Base-by-base conservation (phyloP, 2,113 vertebrate genomes). In the Oreocharis arfaki region DNA sequence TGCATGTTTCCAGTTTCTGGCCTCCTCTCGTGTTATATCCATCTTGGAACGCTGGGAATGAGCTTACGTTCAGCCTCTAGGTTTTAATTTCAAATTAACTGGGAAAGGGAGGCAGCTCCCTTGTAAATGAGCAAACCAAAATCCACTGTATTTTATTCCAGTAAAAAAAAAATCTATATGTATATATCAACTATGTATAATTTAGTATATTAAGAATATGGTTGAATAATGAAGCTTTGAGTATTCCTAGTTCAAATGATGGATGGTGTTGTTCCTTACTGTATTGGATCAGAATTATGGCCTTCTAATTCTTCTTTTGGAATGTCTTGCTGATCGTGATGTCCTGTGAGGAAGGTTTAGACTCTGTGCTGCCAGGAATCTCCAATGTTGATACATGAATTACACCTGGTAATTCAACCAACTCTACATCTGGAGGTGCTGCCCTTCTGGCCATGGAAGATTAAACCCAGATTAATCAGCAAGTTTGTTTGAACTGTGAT, bases 1-100 rank as follows among this genome's bases (percentile, higher is more conserved):
- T 97, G 97, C 97, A 97, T 97, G 97, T 91, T 90, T 92, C 91
- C 67, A 81, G 83, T 95, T 89, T 96, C 95, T 96, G 94, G 96
- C 94, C 93, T 96, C 76, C 96, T 94, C 91, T 96, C 0, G 3
- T 96, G 83, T 95, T 95, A 71, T 75, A 64, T 96, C 93, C 97
- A 90, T 91, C 96, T 91, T 78, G 87, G 82, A 93, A 96, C 18
- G 1, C 84, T 84, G 87, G 96, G 88, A 96, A 95, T 96, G 77
- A 96, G 86, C 61, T 95, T 90, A 81, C 2, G 4, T 96, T 96
- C 90, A 95, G 83, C 92, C 84, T 90, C 39, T 90, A 95, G 78
- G 88, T 94, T 96, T 96, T 94, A 71, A 89, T 94, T 95, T 94
- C 82, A 84, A 83, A 84, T 75, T 87, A 90, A 86, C 83, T 84